phyloP scores from a whole-genome alignment of 2,797 vertebrate species.

The Helarctos malayanus region DNA sequence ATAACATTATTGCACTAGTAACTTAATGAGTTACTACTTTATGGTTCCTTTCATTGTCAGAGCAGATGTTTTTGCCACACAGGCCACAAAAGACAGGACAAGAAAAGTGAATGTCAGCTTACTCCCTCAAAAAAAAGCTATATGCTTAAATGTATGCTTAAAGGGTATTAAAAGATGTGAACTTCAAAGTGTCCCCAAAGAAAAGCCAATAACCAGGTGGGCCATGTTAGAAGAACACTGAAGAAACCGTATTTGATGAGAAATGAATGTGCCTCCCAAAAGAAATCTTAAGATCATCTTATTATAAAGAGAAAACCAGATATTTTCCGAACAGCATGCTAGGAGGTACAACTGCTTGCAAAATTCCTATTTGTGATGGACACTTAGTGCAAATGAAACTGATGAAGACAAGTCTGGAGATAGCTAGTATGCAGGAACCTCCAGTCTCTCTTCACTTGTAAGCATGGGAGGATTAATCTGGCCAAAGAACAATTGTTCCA shows the following conservation, averaged over 20 bases:
- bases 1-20: background rate
- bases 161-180: background rate
- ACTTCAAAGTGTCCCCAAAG: conserved; percentile 49
- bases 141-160: conserved; percentile 46
- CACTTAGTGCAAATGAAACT: background rate
- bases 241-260: background rate
- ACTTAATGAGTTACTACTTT: conserved; percentile 48
- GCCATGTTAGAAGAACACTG: background rate
- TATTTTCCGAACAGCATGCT: background rate
- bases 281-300: background rate
- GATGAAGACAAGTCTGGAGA: background rate
- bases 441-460: background rate
- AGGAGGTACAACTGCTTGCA: background rate
- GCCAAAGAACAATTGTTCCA: background rate
- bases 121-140: conserved; percentile 24
- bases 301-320: background rate
- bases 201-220: background rate
- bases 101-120: conserved; percentile 38
- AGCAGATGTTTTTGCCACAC: conserved; percentile 56
- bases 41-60: conserved; percentile 13
- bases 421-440: background rate
- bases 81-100: conserved; percentile 22
- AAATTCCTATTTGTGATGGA: conserved; percentile 4
- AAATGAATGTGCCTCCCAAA: background rate
- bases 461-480: background rate